Evolutionary conservation across 37 sponge, comb jelly and placozoan species (phyloP).

Genomic region (Aplysina aerophoba): DNA sequence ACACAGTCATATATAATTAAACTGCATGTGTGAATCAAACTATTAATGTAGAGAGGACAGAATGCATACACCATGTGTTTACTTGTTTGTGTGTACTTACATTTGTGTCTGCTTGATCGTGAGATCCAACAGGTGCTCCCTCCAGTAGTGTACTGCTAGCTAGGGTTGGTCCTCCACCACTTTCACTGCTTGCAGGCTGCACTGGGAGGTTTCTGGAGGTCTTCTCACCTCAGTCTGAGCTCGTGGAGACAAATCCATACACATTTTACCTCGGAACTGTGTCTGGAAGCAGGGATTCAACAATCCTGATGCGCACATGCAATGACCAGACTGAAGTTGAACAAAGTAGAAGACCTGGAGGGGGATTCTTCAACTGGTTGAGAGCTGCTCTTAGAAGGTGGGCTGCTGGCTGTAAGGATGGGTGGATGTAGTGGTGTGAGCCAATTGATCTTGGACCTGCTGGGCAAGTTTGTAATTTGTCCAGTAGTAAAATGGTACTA

Average conservation of each 20-base stretch:
- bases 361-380: too few species aligned
- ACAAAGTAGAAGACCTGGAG: too few species aligned
- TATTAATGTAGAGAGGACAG: too few species aligned
- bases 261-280: neutral
- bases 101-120: neutral
- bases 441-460: too few species aligned
- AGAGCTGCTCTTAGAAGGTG: too few species aligned
- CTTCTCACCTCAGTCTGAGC: neutral
- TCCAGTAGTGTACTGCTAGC: too few species aligned
- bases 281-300: neutral
- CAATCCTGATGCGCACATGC: neutral
- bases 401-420: too few species aligned
- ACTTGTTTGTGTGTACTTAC: conserved; percentile 10
- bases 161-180: neutral
- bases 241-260: neutral
- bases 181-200: neutral
- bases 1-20: too few species aligned
- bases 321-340: neutral
- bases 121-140: neutral
- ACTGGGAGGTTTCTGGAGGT: neutral
- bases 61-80: too few species aligned
- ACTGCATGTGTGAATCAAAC: conserved; percentile 33
- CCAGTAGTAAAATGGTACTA: too few species aligned
- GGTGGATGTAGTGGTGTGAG: too few species aligned
- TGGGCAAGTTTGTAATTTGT: too few species aligned